These are phyloP conservation scores for Mythimna pallens DNA, from an alignment of 2,888 invertebrate species.

Conservation along the genomic window DNA sequence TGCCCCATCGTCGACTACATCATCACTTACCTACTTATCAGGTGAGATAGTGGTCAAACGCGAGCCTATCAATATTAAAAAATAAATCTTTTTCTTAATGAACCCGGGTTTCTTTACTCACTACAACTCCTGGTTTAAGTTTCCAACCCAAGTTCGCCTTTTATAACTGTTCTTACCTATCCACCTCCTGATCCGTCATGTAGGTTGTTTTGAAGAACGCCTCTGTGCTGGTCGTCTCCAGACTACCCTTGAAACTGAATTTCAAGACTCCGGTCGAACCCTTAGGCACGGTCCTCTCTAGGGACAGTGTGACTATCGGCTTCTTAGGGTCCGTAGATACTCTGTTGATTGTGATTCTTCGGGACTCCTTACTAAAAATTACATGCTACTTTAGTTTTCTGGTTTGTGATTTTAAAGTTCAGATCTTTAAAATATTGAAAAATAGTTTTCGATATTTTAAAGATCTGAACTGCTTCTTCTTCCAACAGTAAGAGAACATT, in stretches of 20 bases:
- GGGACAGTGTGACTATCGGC: conserved; percentile 90
- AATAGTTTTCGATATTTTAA: too few species aligned
- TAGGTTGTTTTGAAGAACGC: conserved; percentile 94
- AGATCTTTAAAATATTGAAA: too few species aligned
- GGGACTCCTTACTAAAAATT: conserved; percentile 69
- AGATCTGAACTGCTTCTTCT: too few species aligned
- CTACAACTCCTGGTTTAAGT: not conserved
- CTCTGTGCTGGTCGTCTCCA: conserved; percentile 92
- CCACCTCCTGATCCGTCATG: conserved; percentile 80
- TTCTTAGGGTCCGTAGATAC: conserved; percentile 91
- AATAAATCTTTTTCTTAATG: too few species aligned
- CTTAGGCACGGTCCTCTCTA: conserved; percentile 90
- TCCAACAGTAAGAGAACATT: too few species aligned
- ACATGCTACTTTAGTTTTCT: too few species aligned
- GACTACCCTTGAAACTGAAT: conserved; percentile 92
- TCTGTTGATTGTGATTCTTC: conserved; percentile 78
- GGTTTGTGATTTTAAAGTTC: too few species aligned
- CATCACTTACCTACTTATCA: too few species aligned
- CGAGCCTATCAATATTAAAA: too few species aligned
- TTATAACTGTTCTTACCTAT: conserved; percentile 81
- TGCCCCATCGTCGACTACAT: too few species aligned
- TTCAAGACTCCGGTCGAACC: conserved; percentile 91
- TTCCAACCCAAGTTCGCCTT: not conserved
- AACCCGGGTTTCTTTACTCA: not conserved
- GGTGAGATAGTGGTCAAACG: too few species aligned